Percentiles rank a stretch among this genome's conserved stretches.
phyloP scores from a whole-genome alignment of 1,140 invertebrate genomes.

The Anthonomus grandis region DNA sequence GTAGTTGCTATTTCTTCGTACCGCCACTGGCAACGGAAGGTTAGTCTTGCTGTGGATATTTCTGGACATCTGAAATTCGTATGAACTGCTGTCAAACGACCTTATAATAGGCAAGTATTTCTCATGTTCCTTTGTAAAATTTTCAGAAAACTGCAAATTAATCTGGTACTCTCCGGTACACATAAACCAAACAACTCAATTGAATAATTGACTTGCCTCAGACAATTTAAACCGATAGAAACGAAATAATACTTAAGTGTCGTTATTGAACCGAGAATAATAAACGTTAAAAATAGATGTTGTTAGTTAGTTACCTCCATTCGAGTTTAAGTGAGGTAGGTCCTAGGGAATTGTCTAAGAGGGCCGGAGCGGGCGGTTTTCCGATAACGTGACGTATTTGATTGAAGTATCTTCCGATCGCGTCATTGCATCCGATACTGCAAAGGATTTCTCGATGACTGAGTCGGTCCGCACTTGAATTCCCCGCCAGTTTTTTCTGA shows the following conservation, averaged over 20 bases:
- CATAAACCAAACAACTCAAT: no score
- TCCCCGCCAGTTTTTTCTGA: conserved; percentile 60
- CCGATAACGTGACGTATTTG: conserved; percentile 67
- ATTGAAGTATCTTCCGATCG: conserved; percentile 69
- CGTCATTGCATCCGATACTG: conserved; percentile 76
- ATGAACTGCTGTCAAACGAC: no score
- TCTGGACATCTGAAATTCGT: conserved; percentile 40
- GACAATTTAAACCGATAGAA: no score
- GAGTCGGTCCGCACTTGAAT: conserved; percentile 61
- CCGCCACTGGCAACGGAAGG: conserved; percentile 72
- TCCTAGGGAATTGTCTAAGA: conserved; percentile 71
- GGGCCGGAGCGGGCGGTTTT: conserved; percentile 65
- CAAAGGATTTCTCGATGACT: conserved; percentile 71
- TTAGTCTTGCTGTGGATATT: conserved; percentile 53
- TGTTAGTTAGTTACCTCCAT: conserved; percentile 73
- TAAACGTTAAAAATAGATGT: no score
- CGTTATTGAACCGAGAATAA: no score
- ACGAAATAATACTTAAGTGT: no score
- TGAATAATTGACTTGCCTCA: no score
- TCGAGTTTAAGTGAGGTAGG: conserved; percentile 73
- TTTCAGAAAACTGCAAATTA: no score
- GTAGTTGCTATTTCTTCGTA: conserved; percentile 61
- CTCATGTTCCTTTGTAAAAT: no score
- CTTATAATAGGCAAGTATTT: no score
- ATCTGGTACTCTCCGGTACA: no score